Conservation (phyloP, 2,888 invertebrate genomes). For the Operophtera brumata region DNA sequence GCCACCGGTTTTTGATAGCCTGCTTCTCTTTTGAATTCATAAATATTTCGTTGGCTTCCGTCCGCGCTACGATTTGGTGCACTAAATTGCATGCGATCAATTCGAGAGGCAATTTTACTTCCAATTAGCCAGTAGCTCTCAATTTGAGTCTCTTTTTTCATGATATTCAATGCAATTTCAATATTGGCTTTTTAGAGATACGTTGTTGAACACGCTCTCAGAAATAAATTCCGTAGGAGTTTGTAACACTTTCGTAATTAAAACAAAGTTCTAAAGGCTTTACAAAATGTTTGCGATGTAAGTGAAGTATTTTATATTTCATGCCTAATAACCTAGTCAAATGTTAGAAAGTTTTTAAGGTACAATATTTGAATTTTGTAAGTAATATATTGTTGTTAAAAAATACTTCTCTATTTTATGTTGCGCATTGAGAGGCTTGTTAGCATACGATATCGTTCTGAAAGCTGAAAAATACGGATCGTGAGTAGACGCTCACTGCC, state of each 20-base stretch:
- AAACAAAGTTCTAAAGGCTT: constrained; percentile 1
- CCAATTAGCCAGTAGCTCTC: constrained; percentile 37
- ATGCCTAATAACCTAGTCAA: neutral
- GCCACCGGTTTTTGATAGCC: neutral
- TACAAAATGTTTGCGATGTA: neutral
- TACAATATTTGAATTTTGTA: too few relatives aligned
- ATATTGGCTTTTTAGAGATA: neutral
- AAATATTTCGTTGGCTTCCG: neutral
- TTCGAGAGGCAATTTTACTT: constrained; percentile 44
- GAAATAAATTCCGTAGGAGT: neutral
- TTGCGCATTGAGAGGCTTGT: constrained; percentile 53
- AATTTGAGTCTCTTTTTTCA: constrained; percentile 15
- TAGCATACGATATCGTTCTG: constrained; percentile 62
- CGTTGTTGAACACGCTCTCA: neutral
- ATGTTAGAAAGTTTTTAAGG: too few relatives aligned
- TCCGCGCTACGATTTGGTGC: constrained; percentile 16
- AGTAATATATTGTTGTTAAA: constrained; percentile 26
- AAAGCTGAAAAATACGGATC: constrained; percentile 59
- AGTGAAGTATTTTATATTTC: neutral
- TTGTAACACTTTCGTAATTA: constrained; percentile 3
- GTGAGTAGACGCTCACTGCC: constrained; percentile 48
- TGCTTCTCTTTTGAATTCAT: constrained; percentile 1
- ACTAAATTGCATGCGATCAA: constrained; percentile 30
- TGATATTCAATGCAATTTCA: neutral
- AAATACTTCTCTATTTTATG: constrained; percentile 42